A percentile compares a stretch with the other conserved stretches of the same genome.
phyloP scores from a whole-genome alignment of 2,888 invertebrate species.

The Melipona bicolor region DNA sequence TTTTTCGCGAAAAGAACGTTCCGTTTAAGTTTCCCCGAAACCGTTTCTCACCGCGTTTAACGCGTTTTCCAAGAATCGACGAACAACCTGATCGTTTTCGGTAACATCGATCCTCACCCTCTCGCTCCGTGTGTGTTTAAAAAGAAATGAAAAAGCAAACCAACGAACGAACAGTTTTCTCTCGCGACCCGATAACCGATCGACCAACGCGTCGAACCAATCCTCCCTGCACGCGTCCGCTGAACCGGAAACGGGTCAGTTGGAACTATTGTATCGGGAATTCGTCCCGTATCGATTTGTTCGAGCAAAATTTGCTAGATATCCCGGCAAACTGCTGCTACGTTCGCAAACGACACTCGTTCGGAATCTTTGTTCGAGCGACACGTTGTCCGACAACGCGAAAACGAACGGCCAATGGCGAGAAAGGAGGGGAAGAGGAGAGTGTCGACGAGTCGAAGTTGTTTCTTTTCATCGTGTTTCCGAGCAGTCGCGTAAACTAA shows the following conservation, averaged over 20 bases:
- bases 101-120: not conserved
- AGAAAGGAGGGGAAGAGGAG: too few species aligned
- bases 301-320: constrained; percentile 21
- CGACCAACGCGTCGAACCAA: constrained; percentile 17
- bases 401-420: not conserved
- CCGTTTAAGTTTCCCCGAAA: too few species aligned
- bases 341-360: not conserved
- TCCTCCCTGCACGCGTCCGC: constrained; percentile 32
- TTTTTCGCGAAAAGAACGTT: not conserved
- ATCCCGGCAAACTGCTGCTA: not conserved
- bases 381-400: not conserved
- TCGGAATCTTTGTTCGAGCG: not conserved
- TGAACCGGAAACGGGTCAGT: constrained; percentile 65
- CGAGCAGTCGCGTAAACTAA: not conserved
- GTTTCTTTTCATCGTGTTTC: not conserved
- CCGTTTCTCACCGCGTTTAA: not conserved
- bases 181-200: constrained; percentile 26
- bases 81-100: not conserved
- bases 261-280: constrained; percentile 49
- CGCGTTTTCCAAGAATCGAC: too few species aligned
- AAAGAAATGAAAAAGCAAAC: not conserved
- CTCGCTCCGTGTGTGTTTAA: not conserved
- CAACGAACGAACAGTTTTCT: constrained; percentile 23
- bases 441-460: not conserved
- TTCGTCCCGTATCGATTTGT: constrained; percentile 49